Base-by-base conservation (phyloP, 2,797 vertebrate species). In the Macrochelys suwanniensis region DNA sequence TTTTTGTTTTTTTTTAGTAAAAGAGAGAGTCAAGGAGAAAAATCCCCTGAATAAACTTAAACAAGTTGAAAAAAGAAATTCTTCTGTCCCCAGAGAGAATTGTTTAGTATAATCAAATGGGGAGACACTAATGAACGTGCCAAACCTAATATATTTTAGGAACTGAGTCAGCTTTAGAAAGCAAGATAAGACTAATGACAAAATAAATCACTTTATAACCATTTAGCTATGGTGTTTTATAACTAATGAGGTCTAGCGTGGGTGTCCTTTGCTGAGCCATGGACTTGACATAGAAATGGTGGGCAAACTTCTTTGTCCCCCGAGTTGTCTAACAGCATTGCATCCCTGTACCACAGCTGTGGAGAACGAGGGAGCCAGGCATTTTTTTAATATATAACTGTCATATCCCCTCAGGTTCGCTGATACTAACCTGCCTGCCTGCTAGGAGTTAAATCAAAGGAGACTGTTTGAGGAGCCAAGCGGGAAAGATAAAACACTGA, bases 131-230 rank as follows among this genome's bases (percentile, higher is more conserved):
- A 91, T 91, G 92, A 33, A 93, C 81, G 82, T 57, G n/a, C 74
- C 94, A 92, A 94, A 81, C 11, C 50, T 42, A 93, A 93, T 94
- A 91, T 15, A 53, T 76, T 96, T 96, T 74, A 90, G 95, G 93
- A 97, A 96, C 84, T 31, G 93, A 89, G 80, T 89, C 88, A 74
- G 80, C 76, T 97, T 97, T 94, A 94, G 93, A 91, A 93, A 94
- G 76, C 31, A 79, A 95, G 95, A 94, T 96, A 96, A 96, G 54
- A 45, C 77, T 96, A 97, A 96, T 94, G 89, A 92, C 82, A 90
- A 94, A 96, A 95, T 94, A 90, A 96, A 97, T 97, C 90, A 89
- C 76, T 88, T 94, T 76, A 45, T 95, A 91, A 89, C 54, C 77
- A 61, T 95, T 96, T 92, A 87, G 91, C 37, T 74, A 45, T 87